phyloP scores from a whole-genome alignment of 2,888 invertebrate species.

The Cephonodes hylas region DNA sequence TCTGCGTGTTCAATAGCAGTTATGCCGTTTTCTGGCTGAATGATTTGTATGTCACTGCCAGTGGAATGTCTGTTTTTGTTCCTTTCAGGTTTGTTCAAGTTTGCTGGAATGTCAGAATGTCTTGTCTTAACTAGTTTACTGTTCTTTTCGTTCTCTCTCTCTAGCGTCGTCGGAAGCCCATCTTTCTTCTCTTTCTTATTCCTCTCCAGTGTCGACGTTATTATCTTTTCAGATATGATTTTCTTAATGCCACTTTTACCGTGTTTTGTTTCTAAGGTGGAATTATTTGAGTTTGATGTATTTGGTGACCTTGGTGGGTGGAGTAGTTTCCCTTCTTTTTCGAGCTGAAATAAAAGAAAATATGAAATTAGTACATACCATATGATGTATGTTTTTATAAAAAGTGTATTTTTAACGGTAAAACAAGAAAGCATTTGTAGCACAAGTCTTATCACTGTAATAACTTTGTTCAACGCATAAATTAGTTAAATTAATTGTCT shows the following conservation, averaged over 20 bases:
- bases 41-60: constrained; percentile 65
- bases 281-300: constrained; percentile 72
- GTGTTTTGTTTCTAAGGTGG: constrained; percentile 74
- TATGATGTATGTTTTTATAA: too few species aligned
- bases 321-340: constrained; percentile 71
- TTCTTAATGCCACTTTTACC: constrained; percentile 73
- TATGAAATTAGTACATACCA: neutral
- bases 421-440: neutral
- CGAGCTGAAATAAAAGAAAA: constrained; percentile 61
- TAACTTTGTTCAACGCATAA: neutral
- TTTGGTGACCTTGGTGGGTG: constrained; percentile 73
- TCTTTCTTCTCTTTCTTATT: constrained; percentile 74
- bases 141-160: constrained; percentile 77
- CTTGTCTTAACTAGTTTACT: constrained; percentile 62
- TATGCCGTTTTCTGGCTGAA: constrained; percentile 67
- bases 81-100: constrained; percentile 63
- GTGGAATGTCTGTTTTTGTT: constrained; percentile 65
- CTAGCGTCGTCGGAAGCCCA: constrained; percentile 59
- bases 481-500: neutral
- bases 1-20: constrained; percentile 70
- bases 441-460: neutral
- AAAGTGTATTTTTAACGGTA: too few species aligned
- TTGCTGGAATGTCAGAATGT: constrained; percentile 56
- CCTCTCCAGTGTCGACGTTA: constrained; percentile 69
- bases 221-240: constrained; percentile 74